phyloP scores from a whole-genome alignment of 2,888 invertebrate species.

The Coenonympha arcania region DNA sequence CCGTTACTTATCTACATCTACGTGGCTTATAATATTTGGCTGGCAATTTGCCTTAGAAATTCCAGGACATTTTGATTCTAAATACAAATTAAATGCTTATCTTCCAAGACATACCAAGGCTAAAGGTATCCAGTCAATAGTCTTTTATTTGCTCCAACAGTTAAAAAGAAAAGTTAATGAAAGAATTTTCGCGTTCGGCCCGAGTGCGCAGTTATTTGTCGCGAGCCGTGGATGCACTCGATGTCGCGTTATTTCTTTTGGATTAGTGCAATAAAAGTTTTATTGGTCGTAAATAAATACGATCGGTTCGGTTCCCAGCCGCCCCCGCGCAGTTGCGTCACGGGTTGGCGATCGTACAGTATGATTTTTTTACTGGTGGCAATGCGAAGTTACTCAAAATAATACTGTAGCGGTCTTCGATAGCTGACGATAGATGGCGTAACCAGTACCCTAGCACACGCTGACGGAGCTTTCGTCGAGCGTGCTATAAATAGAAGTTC shows the following conservation, averaged over 20 bases:
- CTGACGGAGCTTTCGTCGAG: too few relatives aligned
- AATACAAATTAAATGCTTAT: too few relatives aligned
- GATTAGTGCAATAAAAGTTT: slow-evolving; percentile 46
- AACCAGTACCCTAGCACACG: too few relatives aligned
- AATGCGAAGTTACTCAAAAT: too few relatives aligned
- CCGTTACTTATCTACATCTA: too few relatives aligned
- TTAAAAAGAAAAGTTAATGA: slow-evolving; percentile 13
- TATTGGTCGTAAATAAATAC: slow-evolving; percentile 38
- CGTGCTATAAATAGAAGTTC: too few relatives aligned
- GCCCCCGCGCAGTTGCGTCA: slow-evolving; percentile 12
- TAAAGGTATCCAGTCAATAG: neutral
- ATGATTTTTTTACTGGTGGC: neutral
- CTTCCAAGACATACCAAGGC: neutral
- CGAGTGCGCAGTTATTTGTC: slow-evolving; percentile 15
- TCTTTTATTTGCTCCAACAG: slow-evolving; percentile 4
- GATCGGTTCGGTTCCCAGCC: slow-evolving; percentile 14
- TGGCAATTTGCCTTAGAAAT: too few relatives aligned
- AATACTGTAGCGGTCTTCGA: too few relatives aligned
- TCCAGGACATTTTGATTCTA: too few relatives aligned
- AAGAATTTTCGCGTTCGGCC: slow-evolving; percentile 4
- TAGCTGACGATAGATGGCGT: too few relatives aligned
- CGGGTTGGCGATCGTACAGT: neutral
- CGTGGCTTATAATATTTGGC: too few relatives aligned
- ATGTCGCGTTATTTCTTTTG: slow-evolving; percentile 30
- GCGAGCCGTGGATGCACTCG: slow-evolving; percentile 18